phyloP scores from a whole-genome alignment of 2,888 invertebrate species.

The Idaea straminata region DNA sequence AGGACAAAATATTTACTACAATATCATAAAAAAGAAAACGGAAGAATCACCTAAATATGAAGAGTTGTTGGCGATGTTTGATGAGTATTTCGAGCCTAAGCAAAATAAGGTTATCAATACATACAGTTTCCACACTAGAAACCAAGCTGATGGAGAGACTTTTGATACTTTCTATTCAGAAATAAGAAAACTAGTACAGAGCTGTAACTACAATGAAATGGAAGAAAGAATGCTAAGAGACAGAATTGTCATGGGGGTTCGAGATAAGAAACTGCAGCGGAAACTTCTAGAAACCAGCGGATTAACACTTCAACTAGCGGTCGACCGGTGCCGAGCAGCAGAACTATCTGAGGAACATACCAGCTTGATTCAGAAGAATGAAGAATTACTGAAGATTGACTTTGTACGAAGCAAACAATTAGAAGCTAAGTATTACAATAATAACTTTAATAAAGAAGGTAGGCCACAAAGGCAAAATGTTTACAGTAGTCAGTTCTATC shows the following conservation, averaged over 20 bases:
- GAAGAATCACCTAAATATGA: constrained; percentile 2
- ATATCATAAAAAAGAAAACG: background rate
- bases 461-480: background rate
- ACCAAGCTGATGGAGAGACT: constrained; percentile 24
- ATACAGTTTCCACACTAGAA: constrained; percentile 9
- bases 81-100: constrained; percentile 4
- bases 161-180: constrained; percentile 30
- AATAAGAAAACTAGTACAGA: constrained; percentile 22
- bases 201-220: constrained; percentile 22
- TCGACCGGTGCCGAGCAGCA: constrained; percentile 19
- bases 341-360: constrained; percentile 16
- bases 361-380: background rate
- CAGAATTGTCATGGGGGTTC: constrained; percentile 20
- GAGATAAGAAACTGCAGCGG: constrained; percentile 3
- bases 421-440: background rate
- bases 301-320: constrained; percentile 14
- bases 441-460: background rate
- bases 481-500: background rate
- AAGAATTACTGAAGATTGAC: background rate
- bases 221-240: constrained; percentile 22
- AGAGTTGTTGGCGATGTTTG: background rate
- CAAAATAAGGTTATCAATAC: constrained; percentile 4
- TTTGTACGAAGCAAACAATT: constrained; percentile 2
- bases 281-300: background rate
- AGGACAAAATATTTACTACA: constrained; percentile 5